Base-by-base conservation (phyloP, 2,888 invertebrate species). In the Stegana nigrithorax region DNA sequence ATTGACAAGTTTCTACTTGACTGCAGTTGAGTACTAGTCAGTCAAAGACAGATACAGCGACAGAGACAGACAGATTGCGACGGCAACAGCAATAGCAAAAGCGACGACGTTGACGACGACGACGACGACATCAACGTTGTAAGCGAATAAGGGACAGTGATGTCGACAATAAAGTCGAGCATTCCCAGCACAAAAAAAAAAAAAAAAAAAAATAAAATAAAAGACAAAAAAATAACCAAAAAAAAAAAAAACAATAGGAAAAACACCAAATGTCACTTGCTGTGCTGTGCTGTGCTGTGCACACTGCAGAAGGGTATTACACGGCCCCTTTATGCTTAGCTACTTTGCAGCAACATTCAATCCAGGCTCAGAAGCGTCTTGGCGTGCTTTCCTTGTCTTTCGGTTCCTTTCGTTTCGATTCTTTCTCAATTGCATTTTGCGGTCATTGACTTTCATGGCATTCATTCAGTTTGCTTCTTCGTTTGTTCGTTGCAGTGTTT, bases 21-120 rank as follows among this genome's bases (percentile, higher is more conserved):
- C 75, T 76, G 76, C 75, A 76, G 73, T 72, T 75, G 76, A 76
- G 72, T n/a, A n/a, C n/a, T n/a, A n/a, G n/a, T n/a, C 73, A 72
- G 66, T 69, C 64, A 67, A 63, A 69, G 67, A 71, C 67, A 68
- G 56, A 59, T 62, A 39, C 56, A 60, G 51, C 26, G 59, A 36
- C 60, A 55, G 59, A 59, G 17, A 62, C 55, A 65, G 65, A 51
- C 56, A 67, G n/a, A 39, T 42, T 36, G 27, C n/a, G n/a, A n/a
- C n/a, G n/a, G n/a, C n/a, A n/a, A n/a, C n/a, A n/a, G n/a, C n/a
- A n/a, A n/a, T n/a, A n/a, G n/a, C n/a, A n/a, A n/a, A n/a, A n/a
- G n/a, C n/a, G n/a, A n/a, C n/a, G n/a, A n/a, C n/a, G n/a, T n/a
- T n/a, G n/a, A n/a, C n/a, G n/a, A n/a, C n/a, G n/a, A n/a, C n/a